Conservation (phyloP, 2,113 vertebrate genomes). For the Himantopus leucocephalus region DNA sequence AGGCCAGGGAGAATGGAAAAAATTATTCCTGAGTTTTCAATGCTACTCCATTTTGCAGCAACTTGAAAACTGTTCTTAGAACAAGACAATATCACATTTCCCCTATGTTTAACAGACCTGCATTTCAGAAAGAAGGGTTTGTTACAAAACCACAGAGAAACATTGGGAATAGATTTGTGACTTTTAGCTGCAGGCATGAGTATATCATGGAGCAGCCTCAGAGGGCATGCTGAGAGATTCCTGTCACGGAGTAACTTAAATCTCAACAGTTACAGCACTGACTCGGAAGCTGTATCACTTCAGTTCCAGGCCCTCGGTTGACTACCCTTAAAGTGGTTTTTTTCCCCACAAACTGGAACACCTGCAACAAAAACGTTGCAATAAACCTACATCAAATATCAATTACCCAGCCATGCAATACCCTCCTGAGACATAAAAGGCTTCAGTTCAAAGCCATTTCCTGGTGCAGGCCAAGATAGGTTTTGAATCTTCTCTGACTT, state of each 20-base stretch:
- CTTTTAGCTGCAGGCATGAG: not conserved
- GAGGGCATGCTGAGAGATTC: not conserved
- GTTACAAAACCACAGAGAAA: not conserved
- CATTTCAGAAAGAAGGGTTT: not conserved
- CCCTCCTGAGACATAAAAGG: not conserved
- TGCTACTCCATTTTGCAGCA: not conserved
- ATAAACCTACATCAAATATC: not conserved
- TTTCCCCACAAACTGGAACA: not conserved
- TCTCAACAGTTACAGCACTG: rapidly evolving
- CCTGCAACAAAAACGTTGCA: not conserved
- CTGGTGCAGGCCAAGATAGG: too few species aligned
- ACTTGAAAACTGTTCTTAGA: not conserved
- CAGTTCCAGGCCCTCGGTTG: not conserved
- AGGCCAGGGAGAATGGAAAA: not conserved
- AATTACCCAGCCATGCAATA: not conserved
- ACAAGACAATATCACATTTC: rapidly evolving
- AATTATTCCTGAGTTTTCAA: not conserved
- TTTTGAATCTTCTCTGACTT: not conserved
- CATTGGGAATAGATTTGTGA: not conserved
- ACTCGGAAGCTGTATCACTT: not conserved
- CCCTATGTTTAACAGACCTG: not conserved
- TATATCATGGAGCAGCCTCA: not conserved
- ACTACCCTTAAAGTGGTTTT: not conserved
- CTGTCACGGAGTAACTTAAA: not conserved
- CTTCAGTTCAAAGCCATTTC: not conserved